Percentiles rank a stretch among this genome's conserved stretches.
Evolutionary conservation across 2,797 vertebrate species (phyloP).

Genomic region (Oryzias dopingdopingensis): DNA sequence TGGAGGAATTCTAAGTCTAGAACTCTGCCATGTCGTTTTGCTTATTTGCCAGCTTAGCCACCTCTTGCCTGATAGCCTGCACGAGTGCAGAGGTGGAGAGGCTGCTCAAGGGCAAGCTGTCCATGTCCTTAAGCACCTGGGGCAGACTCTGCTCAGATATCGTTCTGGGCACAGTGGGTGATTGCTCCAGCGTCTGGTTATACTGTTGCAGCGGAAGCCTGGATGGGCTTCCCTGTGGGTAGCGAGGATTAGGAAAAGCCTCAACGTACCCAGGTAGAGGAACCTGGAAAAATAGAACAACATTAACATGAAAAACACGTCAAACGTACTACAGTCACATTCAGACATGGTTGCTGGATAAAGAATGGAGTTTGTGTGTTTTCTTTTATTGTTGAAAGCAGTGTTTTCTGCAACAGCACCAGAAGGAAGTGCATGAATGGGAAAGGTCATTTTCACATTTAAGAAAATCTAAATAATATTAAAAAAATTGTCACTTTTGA

Average conservation of each 20-base stretch:
- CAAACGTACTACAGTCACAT: neutral
- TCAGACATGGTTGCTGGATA: too few relatives aligned
- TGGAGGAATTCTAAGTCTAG: conserved; percentile 76
- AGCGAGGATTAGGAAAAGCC: conserved; percentile 92
- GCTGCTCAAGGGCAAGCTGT: conserved; percentile 87
- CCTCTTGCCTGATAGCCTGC: conserved; percentile 95
- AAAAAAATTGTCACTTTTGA: too few relatives aligned
- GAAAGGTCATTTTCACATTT: too few relatives aligned
- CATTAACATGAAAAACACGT: conserved; percentile 8
- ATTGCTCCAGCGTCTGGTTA: conserved; percentile 85
- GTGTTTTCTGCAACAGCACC: too few relatives aligned
- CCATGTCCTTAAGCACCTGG: conserved; percentile 76
- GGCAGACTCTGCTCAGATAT: conserved; percentile 87
- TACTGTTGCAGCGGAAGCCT: conserved; percentile 85
- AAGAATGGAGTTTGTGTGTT: too few relatives aligned
- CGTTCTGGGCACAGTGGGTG: conserved; percentile 68
- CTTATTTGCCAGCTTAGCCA: conserved; percentile 97
- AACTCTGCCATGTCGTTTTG: conserved; percentile 98
- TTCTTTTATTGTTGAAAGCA: too few relatives aligned
- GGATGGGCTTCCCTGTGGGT: conserved; percentile 86
- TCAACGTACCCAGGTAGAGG: conserved; percentile 96
- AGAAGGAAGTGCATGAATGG: too few relatives aligned
- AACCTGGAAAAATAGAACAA: conserved; percentile 73
- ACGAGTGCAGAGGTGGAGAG: conserved; percentile 95
- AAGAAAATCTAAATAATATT: too few relatives aligned